Evolutionary conservation across 2,113 vertebrate species (phyloP).

Genomic region (Panurus biarmicus): DNA sequence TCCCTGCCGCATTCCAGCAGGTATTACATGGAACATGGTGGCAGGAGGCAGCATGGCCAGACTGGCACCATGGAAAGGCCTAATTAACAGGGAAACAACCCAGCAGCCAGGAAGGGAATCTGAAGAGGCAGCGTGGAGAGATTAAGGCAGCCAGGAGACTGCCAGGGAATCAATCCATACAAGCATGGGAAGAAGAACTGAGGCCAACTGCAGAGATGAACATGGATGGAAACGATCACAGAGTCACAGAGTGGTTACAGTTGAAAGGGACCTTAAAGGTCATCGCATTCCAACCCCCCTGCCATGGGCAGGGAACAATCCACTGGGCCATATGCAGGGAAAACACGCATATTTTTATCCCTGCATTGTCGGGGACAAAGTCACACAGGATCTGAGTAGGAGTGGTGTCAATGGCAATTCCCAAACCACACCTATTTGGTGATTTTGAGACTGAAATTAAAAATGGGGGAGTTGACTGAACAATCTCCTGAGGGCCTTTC

Average conservation of each 20-base stretch:
- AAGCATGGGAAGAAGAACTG: not conserved
- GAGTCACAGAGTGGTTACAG: not conserved
- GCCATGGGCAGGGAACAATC: not conserved
- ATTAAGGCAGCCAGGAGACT: not conserved
- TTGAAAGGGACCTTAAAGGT: not conserved
- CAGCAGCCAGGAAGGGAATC: not conserved
- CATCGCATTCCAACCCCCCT: not conserved
- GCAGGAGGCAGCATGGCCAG: not conserved
- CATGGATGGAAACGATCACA: not conserved
- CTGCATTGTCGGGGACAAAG: not conserved
- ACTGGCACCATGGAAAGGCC: not conserved
- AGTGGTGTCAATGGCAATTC: not conserved
- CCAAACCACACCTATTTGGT: not conserved
- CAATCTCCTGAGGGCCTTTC: not conserved
- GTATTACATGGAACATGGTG: not conserved
- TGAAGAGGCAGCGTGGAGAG: not conserved
- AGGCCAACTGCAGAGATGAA: not conserved
- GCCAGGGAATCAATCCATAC: not conserved
- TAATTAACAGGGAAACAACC: not conserved
- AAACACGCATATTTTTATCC: not conserved
- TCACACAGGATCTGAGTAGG: not conserved
- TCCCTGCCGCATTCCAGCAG: not conserved
- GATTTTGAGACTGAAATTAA: not conserved
- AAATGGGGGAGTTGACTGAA: not conserved
- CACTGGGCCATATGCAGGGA: not conserved